Base-by-base conservation (phyloP, 2,888 invertebrate species). In the Listrodromus nycthemerus region DNA sequence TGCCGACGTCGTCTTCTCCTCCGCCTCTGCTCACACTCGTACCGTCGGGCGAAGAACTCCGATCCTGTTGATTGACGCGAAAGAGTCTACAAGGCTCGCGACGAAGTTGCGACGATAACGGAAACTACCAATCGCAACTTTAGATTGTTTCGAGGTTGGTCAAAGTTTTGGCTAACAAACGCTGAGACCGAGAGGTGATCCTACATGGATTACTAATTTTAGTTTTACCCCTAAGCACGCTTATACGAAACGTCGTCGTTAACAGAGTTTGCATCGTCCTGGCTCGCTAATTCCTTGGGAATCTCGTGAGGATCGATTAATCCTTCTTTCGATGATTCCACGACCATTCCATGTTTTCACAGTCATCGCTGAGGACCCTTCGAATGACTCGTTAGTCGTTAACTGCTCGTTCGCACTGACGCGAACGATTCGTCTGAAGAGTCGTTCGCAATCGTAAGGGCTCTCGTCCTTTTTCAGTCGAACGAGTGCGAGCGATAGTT, bases 251-350 rank as follows among this genome's bases (percentile, higher is more conserved):
- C 1, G 21, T 21, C 48, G 33, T 33, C 55, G 75, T 81, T 66
- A 70, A 70, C 66, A 69, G n/a, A 78, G 61, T 37, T 45, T 74
- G 82, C 71, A 67, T 74, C 33, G 37, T 79, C 52, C 63, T 24
- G 24, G 21, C 1, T 45, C 58, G 19, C 4, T 13, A 81, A 70
- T 52, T 69, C 65, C 67, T 16, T 45, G 41, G 41, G 48, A 66
- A 81, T 79, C 80, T 55, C 61, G 65, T 50, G 63, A 84, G 67
- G 66, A 90, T 85, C 78, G 89, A 89, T 87, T 88, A 79, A 83
- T 73, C 90, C 93, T 93, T 93, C 89, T 93, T 93, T 87, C 93
- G 92, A 89, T 93, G 93, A 91, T 93, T 93, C 93, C 93, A 93
- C 89, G 93, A 93, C 93, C 93, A 93, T 93, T 88, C 93, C 93